Base-by-base conservation (phyloP, 2,888 invertebrate genomes). In the Lymantria monacha region DNA sequence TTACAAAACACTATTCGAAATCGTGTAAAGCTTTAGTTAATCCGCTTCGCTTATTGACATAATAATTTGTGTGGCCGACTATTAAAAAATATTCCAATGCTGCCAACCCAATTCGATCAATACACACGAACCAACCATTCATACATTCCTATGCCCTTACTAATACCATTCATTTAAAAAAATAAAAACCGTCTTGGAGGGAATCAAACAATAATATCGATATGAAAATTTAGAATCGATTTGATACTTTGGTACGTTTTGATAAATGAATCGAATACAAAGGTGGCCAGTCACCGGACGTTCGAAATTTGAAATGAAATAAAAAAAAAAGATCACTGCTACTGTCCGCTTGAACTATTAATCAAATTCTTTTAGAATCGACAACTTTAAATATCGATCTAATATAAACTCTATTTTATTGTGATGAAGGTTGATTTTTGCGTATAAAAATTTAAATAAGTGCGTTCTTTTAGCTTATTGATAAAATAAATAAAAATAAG, bases 261-360 rank as follows among this genome's bases (percentile, higher is more conserved):
- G 83, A 83, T 81, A 81, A 85, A 87, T 85, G 84, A 74, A 75
- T 77, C 73, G 69, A 74, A 75, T 66, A 74, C 76, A 70, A 79
- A 66, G 67, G 70, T 69, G 67, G 71, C 63, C 69, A 66, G 66
- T 69, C 70, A 70, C 79, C 81, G 83, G 83, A 83, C 78, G 79
- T 71, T 67, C 57, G 56, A 64, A 70, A 68, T 55, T 59, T 50
- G 55, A 65, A 66, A 58, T 54, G 72, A 70, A 69, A 69, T n/a
- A n/a, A 66, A 65, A 69, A 70, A 69, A 69, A 66, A 63, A 68
- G 56, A 65, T 62, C 61, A 62, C 62, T 51, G 87, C 88, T 88
- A 88, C 88, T 77, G 87, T 77, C 79, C 71, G 72, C 57, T 66
- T 55, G 63, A 68, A 74, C 85, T 78, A 88, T 88, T 85, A 88